Evolutionary conservation across 2,797 vertebrate species (phyloP).

Genomic region (Lagorchestes hirsutus): DNA sequence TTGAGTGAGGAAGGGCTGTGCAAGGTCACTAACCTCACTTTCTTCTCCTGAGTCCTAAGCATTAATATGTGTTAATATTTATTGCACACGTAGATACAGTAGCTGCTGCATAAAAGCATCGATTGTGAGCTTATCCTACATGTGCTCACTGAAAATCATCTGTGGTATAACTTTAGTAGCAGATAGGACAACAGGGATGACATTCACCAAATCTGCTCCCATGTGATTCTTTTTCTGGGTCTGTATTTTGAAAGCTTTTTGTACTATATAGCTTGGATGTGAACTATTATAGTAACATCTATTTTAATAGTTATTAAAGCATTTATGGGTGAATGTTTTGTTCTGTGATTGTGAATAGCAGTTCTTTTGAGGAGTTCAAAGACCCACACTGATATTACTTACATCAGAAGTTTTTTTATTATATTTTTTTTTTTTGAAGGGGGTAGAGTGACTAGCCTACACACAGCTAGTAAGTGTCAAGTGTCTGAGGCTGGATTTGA

Average conservation of each 20-base stretch:
- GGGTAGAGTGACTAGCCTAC: no score
- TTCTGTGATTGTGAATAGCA: not conserved
- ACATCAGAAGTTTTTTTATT: no score
- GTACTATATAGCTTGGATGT: not conserved
- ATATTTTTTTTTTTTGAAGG: no score
- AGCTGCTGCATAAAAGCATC: not conserved
- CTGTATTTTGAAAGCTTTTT: not conserved
- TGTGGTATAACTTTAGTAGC: not conserved
- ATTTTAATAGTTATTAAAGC: no score
- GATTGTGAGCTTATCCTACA: not conserved
- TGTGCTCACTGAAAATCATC: not conserved
- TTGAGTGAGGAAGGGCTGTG: no score
- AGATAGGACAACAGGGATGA: not conserved
- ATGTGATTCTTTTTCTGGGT: not conserved
- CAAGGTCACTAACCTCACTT: no score
- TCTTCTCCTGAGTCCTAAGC: no score
- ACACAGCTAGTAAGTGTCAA: no score
- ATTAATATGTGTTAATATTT: not conserved
- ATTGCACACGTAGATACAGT: not conserved
- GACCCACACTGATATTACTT: no score
- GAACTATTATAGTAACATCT: not conserved
- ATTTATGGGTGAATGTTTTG: not conserved
- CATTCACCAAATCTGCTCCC: not conserved
- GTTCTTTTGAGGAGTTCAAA: not conserved
- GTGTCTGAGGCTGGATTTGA: no score